Evolutionary conservation across 2,113 vertebrate species (phyloP).

Genomic region (Rhegmatorhina hoffmannsi): DNA sequence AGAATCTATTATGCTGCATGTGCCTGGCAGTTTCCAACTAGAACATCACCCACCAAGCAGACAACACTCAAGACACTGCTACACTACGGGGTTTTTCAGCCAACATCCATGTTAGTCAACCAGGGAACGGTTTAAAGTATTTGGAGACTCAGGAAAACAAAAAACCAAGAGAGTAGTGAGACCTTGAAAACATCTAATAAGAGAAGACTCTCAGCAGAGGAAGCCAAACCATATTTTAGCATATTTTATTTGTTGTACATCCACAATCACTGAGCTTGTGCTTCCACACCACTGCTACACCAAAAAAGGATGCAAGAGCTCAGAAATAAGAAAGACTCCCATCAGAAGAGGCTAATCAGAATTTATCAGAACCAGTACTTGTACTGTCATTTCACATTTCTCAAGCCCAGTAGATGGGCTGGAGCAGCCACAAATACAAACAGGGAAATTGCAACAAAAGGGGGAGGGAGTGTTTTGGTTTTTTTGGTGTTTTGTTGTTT

Average conservation of each 20-base stretch:
- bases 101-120: neutral
- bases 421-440: neutral
- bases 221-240: neutral
- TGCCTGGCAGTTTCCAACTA: neutral
- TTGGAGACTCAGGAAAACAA: neutral
- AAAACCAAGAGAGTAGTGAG: neutral
- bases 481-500: too few species aligned
- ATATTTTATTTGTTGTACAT: neutral
- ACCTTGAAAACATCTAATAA: neutral
- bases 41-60: neutral
- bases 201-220: neutral
- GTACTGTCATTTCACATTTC: neutral
- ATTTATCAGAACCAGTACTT: neutral
- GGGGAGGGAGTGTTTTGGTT: too few species aligned
- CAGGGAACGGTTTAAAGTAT: neutral
- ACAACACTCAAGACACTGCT: neutral
- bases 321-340: neutral
- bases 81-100: neutral
- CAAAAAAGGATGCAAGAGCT: neutral
- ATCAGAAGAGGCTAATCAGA: neutral
- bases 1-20: neutral
- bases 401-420: neutral
- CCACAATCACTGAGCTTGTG: neutral
- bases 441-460: neutral
- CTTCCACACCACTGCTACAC: neutral